phyloP scores from a whole-genome alignment of 2,888 invertebrate genomes.

The Margaritifera margaritifera region DNA sequence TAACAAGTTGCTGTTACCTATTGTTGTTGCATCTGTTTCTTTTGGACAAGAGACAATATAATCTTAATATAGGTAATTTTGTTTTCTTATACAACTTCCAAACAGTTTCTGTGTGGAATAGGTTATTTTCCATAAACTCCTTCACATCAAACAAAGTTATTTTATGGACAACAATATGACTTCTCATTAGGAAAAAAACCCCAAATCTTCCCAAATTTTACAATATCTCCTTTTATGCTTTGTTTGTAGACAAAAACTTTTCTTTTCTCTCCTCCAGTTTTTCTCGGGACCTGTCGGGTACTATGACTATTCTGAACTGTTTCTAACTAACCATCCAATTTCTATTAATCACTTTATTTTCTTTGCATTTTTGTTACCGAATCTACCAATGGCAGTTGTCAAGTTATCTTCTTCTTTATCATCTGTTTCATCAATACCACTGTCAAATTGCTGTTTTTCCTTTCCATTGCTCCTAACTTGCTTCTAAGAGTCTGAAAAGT shows the following conservation, averaged over 20 bases:
- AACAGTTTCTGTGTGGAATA: too few species aligned
- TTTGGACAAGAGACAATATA: too few species aligned
- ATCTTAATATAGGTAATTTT: too few species aligned
- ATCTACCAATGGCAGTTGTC: not conserved
- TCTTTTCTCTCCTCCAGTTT: not conserved
- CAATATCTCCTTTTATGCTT: not conserved
- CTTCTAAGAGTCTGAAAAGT: not conserved
- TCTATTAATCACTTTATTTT: not conserved
- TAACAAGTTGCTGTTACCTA: too few species aligned
- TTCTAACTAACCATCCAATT: not conserved
- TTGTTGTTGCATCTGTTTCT: too few species aligned
- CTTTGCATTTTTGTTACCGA: conserved; percentile 2
- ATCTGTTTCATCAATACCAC: not conserved
- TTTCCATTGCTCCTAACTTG: not conserved
- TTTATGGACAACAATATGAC: too few species aligned
- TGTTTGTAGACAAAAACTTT: not conserved
- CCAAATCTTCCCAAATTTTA: not conserved
- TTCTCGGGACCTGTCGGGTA: not conserved
- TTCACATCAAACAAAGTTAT: too few species aligned
- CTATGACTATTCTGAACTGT: not conserved
- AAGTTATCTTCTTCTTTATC: not conserved
- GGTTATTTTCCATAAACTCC: too few species aligned
- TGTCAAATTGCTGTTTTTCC: too few species aligned
- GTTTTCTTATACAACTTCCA: too few species aligned
- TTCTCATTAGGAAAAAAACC: conserved; percentile 1